phyloP scores from a whole-genome alignment of 2,113 vertebrate species.

The Acrocephalus kingi region DNA sequence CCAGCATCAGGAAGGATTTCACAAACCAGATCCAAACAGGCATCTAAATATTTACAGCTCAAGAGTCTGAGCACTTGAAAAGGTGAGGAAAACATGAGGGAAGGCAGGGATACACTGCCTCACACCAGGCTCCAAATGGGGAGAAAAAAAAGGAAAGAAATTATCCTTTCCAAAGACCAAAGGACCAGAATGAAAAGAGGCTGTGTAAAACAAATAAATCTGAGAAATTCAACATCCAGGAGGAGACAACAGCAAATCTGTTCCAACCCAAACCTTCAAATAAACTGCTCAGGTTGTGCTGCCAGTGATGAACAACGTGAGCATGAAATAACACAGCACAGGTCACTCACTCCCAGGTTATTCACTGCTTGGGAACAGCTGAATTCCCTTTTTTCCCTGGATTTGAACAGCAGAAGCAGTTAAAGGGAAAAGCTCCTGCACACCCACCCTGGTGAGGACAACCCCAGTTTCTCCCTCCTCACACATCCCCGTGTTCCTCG shows the following conservation, averaged over 20 bases:
- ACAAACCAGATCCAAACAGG: not conserved
- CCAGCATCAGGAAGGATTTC: not conserved
- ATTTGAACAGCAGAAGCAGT: too few species aligned
- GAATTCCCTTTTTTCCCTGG: accelerated
- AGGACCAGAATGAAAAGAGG: not conserved
- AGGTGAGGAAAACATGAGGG: not conserved
- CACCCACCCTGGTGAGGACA: not conserved
- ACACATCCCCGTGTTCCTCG: accelerated
- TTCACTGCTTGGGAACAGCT: not conserved
- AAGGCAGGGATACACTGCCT: not conserved
- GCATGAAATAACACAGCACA: not conserved
- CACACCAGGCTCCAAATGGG: not conserved
- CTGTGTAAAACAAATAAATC: not conserved
- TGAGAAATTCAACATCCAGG: not conserved
- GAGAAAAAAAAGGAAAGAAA: not conserved
- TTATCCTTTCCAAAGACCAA: not conserved
- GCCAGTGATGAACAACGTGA: not conserved
- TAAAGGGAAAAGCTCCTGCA: not conserved
- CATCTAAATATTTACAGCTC: not conserved
- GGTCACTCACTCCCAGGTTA: not conserved
- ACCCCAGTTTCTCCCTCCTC: not conserved
- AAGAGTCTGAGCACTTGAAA: not conserved
- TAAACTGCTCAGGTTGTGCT: not conserved
- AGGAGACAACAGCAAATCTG: not conserved
- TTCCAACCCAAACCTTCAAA: not conserved